Evolutionary conservation across 2,888 invertebrate species (phyloP), one percentile per base, ranked within the genome.

Genomic region (Agrotis clavis): DNA sequence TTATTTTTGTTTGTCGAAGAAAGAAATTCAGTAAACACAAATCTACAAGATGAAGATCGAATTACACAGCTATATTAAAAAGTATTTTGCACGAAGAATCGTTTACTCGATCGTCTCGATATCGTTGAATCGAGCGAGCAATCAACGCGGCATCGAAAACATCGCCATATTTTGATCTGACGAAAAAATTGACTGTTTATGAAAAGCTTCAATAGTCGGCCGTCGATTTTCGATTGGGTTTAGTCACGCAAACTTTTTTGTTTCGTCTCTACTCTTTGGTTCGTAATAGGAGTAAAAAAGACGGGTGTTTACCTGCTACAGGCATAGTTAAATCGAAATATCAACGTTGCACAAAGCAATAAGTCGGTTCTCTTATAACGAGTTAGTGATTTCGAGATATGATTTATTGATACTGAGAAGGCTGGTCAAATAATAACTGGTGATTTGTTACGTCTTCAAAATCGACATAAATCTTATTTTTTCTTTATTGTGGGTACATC

Each of bases 161-260:
- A 73, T 71, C 60, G 54, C 59, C 53, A 68, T 80, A 68, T 79
- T 84, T 74, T 60, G 72, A 53, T 62, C 65, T 25, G 57, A 68
- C 66, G 70, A 74, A 82, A 86, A 84, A 84, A 78, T 48, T n/a
- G 54, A 57, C 63, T 77, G 69, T 65, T 71, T 84, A 84, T 86
- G 72, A 82, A 82, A 71, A 72, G 69, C 75, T 74, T 74, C 65
- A 53, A 80, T 76, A 67, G 62, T 53, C 59, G 54, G 69, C 77
- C 61, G 69, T 53, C 16, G 64, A 47, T 63, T 57, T 77, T 73
- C 74, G 65, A 86, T 86, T 81, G 85, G 64, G 71, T 74, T 70
- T 70, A 79, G 81, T 84, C 86, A 84, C 85, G 86, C 86, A 62
- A 86, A 73, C 67, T 73, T 80, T 76, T 82, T 77, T 76, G 66